Conservation (phyloP, 2,113 vertebrate genomes). For the Actenoides lindsayi region DNA sequence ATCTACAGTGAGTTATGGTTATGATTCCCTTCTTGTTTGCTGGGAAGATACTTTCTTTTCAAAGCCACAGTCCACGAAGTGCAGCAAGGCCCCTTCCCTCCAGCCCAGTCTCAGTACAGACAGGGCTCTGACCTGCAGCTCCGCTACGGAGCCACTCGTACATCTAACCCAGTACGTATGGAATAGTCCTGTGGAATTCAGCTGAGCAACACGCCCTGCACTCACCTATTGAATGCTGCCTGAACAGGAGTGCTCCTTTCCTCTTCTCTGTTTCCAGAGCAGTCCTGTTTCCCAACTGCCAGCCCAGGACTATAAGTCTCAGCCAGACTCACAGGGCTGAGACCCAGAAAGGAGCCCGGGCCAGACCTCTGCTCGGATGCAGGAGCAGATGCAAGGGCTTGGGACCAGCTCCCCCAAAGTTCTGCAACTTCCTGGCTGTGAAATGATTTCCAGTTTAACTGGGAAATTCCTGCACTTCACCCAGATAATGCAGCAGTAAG, state of each 20-base stretch:
- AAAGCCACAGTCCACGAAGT: neutral
- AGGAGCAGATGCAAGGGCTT: neutral
- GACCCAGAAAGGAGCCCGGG: neutral
- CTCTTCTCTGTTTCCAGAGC: neutral
- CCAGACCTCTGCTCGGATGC: neutral
- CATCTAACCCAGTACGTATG: neutral
- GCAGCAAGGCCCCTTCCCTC: neutral
- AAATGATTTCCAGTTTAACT: neutral
- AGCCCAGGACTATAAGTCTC: neutral
- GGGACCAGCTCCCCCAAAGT: neutral
- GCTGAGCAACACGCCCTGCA: fast-evolving
- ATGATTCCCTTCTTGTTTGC: neutral
- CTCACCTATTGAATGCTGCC: neutral
- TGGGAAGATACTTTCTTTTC: neutral
- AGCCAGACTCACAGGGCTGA: neutral
- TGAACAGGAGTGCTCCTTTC: neutral
- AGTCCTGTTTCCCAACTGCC: neutral
- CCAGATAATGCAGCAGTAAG: neutral
- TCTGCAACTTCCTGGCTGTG: neutral
- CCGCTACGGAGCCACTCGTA: neutral
- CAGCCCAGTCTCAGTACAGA: neutral
- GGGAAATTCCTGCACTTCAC: neutral
- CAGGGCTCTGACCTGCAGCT: neutral
- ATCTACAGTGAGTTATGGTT: neutral
- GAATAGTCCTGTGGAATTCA: neutral